Conservation (phyloP, 2,888 invertebrate species). For the Agrochola macilenta region DNA sequence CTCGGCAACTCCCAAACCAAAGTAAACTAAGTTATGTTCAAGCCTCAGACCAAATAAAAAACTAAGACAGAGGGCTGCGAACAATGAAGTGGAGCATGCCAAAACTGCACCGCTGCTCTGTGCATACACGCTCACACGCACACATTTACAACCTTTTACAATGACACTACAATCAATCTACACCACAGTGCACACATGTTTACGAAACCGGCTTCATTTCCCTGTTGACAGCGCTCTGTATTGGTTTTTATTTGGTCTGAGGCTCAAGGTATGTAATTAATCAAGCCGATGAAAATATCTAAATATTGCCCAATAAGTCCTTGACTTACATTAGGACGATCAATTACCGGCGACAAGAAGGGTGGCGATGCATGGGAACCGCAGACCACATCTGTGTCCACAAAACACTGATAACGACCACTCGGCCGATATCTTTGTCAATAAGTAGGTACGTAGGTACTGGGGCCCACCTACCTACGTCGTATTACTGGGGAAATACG, state of each 20-base stretch:
- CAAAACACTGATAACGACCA: slow-evolving; percentile 74
- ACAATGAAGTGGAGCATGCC: no score
- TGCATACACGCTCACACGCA: no score
- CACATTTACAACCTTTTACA: no score
- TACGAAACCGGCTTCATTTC: no score
- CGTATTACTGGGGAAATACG: slow-evolving; percentile 14
- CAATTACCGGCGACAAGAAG: slow-evolving; percentile 69
- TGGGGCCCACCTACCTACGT: slow-evolving; percentile 33
- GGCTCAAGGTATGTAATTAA: not conserved
- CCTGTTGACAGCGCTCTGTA: no score
- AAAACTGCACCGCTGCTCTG: no score
- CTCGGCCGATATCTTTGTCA: slow-evolving; percentile 66
- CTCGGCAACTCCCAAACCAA: not conserved
- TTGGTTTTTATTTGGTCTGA: no score
- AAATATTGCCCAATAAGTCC: slow-evolving; percentile 56
- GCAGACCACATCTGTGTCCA: slow-evolving; percentile 86
- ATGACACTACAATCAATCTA: no score
- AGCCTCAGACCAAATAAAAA: no score
- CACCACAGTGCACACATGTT: no score
- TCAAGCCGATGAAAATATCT: slow-evolving; percentile 14
- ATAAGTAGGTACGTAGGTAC: slow-evolving; percentile 46
- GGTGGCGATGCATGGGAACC: slow-evolving; percentile 73
- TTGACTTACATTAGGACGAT: slow-evolving; percentile 66
- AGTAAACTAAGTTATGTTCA: not conserved
- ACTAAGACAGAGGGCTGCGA: no score